A percentile compares a stretch with the other conserved stretches of the same genome.
These are phyloP conservation scores for Lordiphosa fenestrarum DNA, from an alignment of 2,888 invertebrate genomes.

Conservation along the genomic window DNA sequence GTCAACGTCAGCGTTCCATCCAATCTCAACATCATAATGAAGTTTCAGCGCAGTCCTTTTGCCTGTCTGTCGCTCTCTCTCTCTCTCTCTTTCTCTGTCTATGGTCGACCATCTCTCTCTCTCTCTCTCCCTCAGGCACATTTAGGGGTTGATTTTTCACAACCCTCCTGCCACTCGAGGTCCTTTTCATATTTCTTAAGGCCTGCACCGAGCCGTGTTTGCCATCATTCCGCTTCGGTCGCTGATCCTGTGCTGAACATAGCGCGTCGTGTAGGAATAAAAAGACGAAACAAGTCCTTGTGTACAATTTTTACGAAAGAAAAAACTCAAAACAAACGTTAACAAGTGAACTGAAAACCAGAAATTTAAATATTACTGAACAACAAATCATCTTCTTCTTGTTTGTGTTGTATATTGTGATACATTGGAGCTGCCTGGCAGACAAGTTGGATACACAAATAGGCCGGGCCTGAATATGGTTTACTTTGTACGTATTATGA, in stretches of 20 bases:
- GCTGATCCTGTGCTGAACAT: conserved; percentile 73
- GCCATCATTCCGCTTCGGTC: conserved; percentile 77
- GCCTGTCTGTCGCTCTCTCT: conserved; percentile 48
- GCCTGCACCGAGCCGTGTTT: conserved; percentile 60
- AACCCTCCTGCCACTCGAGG: conserved; percentile 24
- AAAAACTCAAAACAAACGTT: conserved; percentile 1
- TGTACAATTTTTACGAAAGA: conserved; percentile 16
- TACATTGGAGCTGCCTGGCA: conserved; percentile 22
- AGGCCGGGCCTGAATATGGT: conserved; percentile 76
- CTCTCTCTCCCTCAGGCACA: conserved; percentile 6
- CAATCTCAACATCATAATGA: conserved; percentile 67
- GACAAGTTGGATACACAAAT: conserved; percentile 62
- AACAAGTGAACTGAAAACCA: conserved; percentile 43
- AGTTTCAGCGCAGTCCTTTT: conserved; percentile 59
- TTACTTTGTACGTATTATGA: conserved; percentile 77
- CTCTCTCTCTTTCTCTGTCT: conserved; percentile 13
- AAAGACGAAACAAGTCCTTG: neutral
- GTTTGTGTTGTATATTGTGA: neutral
- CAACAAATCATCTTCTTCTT: too few species aligned
- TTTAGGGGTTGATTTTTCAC: conserved; percentile 33
- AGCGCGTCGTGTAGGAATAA: conserved; percentile 28
- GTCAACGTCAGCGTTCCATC: conserved; percentile 38
- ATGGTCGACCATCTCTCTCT: conserved; percentile 49
- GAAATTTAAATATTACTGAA: neutral
- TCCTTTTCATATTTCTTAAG: conserved; percentile 76